Evolutionary conservation across 2,797 vertebrate species (phyloP), one percentile per base, ranked within the genome.

Genomic region (Sebastes dallii): DNA sequence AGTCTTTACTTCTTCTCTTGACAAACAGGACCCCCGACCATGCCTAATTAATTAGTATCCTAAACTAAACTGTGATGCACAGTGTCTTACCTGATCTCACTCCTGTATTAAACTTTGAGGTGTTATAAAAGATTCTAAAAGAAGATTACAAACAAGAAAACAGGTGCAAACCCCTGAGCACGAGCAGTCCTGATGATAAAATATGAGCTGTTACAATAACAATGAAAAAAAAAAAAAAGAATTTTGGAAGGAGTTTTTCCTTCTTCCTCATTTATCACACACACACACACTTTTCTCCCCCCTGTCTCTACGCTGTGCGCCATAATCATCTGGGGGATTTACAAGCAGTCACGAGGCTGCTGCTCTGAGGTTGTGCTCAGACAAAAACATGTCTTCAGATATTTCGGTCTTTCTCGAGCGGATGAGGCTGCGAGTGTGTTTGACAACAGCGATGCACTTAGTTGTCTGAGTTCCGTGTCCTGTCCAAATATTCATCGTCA

Each of bases 251-350:
- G 7, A 71, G 77, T 73, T 75, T 84, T 67, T 81, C 50, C 13
- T 50, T 60, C 56, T 18, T 52, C 24, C 29, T 80, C 80, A 79
- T 89, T 83, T 71, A 80, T 77, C 73, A 52, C 29, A 75, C n/a
- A 56, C 32, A 29, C 70, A 77, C 29, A 32, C 6, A 42, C 62
- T 30, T 27, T 62, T 61, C 20, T 14, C 34, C 50, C 81, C 34
- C 20, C 52, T 54, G 75, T 58, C 39, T 66, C 52, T 58, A 9
- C 66, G 50, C 64, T 62, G 60, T 75, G 55, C 13, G 56, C 72
- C 10, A 6, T 75, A 75, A 89, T 84, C 80, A 87, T 81, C 71
- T 34, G 12, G 25, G 78, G 72, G 72, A 85, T 80, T 85, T 86
- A 78, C 60, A 80, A 78, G 74, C 58, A 84, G 71, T 66, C 74